Percentiles rank a stretch among this genome's conserved stretches.
These are phyloP conservation scores for Gryon sp. DNA, from an alignment of 1,140 invertebrate species.

Conservation along the genomic window DNA sequence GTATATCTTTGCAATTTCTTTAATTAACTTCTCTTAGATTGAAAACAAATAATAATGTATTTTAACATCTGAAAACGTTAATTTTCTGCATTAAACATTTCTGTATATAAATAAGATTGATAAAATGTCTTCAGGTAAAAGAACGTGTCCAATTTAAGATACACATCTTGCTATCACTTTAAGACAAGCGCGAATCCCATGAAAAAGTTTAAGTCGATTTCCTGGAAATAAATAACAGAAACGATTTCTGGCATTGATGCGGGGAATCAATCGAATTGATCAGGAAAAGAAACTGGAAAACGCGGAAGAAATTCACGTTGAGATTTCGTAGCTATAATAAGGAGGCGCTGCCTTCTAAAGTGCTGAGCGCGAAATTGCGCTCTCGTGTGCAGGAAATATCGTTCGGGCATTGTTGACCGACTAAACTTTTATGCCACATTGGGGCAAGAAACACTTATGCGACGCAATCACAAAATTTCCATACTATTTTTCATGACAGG, in stretches of 20 bases:
- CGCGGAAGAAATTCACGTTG: conserved; percentile 40
- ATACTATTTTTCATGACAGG: conserved; percentile 35
- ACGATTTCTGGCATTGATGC: conserved; percentile 7
- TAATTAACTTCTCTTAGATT: too few relatives aligned
- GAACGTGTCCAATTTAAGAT: too few relatives aligned
- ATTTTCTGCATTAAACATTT: too few relatives aligned
- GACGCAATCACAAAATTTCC: conserved; percentile 44
- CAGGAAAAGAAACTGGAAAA: conserved; percentile 45
- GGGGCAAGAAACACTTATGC: conserved; percentile 30
- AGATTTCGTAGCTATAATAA: conserved; percentile 37
- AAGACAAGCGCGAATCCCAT: too few relatives aligned
- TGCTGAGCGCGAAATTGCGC: conserved; percentile 42
- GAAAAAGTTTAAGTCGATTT: too few relatives aligned
- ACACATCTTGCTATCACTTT: too few relatives aligned
- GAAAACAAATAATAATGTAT: too few relatives aligned
- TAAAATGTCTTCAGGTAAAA: too few relatives aligned
- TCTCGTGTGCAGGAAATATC: conserved; percentile 49
- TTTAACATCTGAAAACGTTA: too few relatives aligned
- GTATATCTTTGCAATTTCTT: too few relatives aligned
- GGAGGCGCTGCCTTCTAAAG: conserved; percentile 39
- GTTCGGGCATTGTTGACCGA: conserved; percentile 60
- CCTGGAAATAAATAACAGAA: conserved; percentile 43
- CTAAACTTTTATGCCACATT: conserved; percentile 48
- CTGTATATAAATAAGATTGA: too few relatives aligned
- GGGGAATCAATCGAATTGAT: conserved; percentile 33